phyloP scores from a whole-genome alignment of 2,888 invertebrate genomes.

The Scaptomyza polygonia region DNA sequence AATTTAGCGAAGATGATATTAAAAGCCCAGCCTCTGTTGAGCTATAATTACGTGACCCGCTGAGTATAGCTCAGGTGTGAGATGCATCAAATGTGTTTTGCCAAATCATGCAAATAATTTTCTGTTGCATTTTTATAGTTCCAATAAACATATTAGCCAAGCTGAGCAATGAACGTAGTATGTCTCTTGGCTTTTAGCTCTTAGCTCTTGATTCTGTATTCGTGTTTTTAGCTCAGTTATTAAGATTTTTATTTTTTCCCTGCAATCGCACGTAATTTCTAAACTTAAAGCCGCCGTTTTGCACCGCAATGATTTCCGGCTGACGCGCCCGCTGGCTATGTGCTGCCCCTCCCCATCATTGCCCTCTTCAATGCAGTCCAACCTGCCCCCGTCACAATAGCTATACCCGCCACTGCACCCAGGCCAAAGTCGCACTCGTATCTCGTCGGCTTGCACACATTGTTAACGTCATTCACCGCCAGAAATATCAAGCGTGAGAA shows the following conservation, averaged over 20 bases:
- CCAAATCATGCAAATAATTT: constrained; percentile 75
- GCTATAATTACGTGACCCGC: constrained; percentile 58
- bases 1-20: constrained; percentile 71
- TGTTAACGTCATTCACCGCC: constrained; percentile 79
- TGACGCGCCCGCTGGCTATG: constrained; percentile 62
- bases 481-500: constrained; percentile 80
- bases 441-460: constrained; percentile 64
- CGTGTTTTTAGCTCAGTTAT: constrained; percentile 64
- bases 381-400: constrained; percentile 19
- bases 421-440: constrained; percentile 36
- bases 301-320: constrained; percentile 75
- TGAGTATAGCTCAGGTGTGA: constrained; percentile 61
- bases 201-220: constrained; percentile 20
- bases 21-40: constrained; percentile 33
- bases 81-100: constrained; percentile 52
- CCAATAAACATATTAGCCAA: constrained; percentile 72
- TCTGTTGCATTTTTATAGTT: constrained; percentile 59
- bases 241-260: constrained; percentile 43
- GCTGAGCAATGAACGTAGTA: constrained; percentile 17
- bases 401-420: constrained; percentile 44
- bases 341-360: background rate
- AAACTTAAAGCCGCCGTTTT: constrained; percentile 65
- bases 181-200: background rate
- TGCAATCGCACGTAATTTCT: constrained; percentile 74
- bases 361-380: background rate